These are phyloP conservation scores for Semicossyphus pulcher DNA, from an alignment of 2,113 vertebrate species.

Conservation along the genomic window DNA sequence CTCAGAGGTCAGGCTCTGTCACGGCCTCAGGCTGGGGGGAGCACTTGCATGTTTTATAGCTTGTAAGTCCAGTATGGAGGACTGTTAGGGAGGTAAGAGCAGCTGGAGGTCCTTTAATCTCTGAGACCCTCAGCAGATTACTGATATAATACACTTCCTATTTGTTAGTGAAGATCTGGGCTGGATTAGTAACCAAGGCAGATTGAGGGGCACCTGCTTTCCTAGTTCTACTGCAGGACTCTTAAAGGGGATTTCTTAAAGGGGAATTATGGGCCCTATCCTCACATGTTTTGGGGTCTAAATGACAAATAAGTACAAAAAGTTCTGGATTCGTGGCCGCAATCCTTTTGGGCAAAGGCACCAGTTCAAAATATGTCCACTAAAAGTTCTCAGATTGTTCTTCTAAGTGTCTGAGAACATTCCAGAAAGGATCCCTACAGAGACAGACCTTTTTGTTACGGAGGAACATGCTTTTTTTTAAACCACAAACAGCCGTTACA, in stretches of 20 bases:
- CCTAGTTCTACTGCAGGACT: background rate
- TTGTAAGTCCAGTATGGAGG: background rate
- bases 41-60: background rate
- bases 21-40: background rate
- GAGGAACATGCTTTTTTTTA: too few relatives aligned
- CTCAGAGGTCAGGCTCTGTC: conserved; percentile 29
- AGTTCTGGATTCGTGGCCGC: too few relatives aligned
- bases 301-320: too few relatives aligned
- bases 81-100: conserved; percentile 17
- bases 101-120: conserved; percentile 54
- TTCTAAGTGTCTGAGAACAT: too few relatives aligned
- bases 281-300: too few relatives aligned
- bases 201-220: conserved; percentile 10
- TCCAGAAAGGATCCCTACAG: too few relatives aligned
- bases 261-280: too few relatives aligned
- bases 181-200: conserved; percentile 37
- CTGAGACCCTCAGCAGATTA: conserved; percentile 61
- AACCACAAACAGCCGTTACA: too few relatives aligned
- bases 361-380: too few relatives aligned
- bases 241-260: background rate
- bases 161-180: conserved; percentile 26
- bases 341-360: too few relatives aligned
- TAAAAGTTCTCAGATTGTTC: too few relatives aligned
- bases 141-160: conserved; percentile 30
- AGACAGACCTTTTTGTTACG: too few relatives aligned